A percentile compares a stretch with the other conserved stretches of the same genome.
Conservation (phyloP, 2,113 vertebrate species). For the human (Homo sapiens) region DNA sequence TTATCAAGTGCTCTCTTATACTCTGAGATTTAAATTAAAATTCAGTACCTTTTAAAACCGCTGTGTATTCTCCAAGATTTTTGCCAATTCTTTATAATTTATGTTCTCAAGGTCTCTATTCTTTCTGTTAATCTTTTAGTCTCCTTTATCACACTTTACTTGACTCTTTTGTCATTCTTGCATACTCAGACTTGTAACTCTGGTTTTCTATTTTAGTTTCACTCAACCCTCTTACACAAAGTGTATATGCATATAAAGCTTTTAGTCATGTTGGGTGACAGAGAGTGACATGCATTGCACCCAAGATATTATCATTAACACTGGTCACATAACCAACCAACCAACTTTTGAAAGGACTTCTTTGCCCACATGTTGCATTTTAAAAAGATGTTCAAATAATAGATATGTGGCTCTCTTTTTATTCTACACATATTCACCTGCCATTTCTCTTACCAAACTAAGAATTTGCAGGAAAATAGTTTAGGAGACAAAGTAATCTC, state of each 20-base stretch:
- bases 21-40: not conserved
- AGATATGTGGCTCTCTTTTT: not conserved
- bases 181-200: not conserved
- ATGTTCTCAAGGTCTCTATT: not conserved
- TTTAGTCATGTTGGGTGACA: not conserved
- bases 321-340: not conserved
- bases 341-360: not conserved
- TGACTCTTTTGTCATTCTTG: not conserved
- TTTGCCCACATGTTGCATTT: not conserved
- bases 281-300: not conserved
- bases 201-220: conserved; percentile 10
- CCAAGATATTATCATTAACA: not conserved
- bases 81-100: not conserved
- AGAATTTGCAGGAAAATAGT: not conserved
- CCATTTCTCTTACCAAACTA: not conserved
- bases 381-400: not conserved
- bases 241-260: not conserved
- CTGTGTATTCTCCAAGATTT: not conserved
- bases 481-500: conserved; percentile 11
- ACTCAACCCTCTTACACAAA: not conserved
- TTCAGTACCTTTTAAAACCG: not conserved
- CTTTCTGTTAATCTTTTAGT: not conserved
- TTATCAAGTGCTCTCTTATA: not conserved
- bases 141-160: not conserved
- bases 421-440: not conserved